These are phyloP conservation scores for Himantopus leucocephalus DNA, from an alignment of 2,113 vertebrate species.

Conservation along the genomic window DNA sequence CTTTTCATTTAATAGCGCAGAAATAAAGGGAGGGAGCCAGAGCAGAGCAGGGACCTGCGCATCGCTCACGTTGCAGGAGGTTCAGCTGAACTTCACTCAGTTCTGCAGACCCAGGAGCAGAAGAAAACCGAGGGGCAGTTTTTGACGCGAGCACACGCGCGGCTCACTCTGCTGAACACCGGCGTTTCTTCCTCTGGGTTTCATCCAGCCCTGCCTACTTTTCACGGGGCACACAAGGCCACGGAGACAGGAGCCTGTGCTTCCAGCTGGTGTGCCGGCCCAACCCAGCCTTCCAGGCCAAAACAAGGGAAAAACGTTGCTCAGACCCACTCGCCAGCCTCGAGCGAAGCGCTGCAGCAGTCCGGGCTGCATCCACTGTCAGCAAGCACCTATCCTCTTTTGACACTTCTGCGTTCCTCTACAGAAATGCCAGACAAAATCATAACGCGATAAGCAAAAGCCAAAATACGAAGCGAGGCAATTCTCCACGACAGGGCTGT, in stretches of 20 bases:
- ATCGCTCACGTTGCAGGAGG: accelerated
- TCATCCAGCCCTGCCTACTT: not conserved
- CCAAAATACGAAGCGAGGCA: not conserved
- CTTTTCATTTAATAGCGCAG: accelerated
- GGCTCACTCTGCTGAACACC: not conserved
- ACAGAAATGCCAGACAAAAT: not conserved
- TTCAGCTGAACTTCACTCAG: not conserved
- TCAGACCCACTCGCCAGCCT: not conserved
- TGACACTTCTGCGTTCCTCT: not conserved
- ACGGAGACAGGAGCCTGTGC: accelerated
- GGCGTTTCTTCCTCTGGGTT: not conserved
- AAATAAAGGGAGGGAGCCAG: not conserved
- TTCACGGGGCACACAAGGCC: not conserved
- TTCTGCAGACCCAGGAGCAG: not conserved
- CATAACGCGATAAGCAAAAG: not conserved
- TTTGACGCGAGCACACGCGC: accelerated
- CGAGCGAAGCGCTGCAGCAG: not conserved
- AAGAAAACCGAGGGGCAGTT: not conserved
- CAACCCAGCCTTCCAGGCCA: not conserved
- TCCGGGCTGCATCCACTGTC: not conserved
- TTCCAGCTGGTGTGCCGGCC: not conserved
- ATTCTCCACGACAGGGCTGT: too few species aligned
- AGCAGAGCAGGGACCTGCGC: not conserved
- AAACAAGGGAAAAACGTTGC: not conserved
- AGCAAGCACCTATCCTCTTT: not conserved